These are phyloP conservation scores for Nannobrachium achirus DNA, from an alignment of 2,113 vertebrate genomes.

Conservation along the genomic window DNA sequence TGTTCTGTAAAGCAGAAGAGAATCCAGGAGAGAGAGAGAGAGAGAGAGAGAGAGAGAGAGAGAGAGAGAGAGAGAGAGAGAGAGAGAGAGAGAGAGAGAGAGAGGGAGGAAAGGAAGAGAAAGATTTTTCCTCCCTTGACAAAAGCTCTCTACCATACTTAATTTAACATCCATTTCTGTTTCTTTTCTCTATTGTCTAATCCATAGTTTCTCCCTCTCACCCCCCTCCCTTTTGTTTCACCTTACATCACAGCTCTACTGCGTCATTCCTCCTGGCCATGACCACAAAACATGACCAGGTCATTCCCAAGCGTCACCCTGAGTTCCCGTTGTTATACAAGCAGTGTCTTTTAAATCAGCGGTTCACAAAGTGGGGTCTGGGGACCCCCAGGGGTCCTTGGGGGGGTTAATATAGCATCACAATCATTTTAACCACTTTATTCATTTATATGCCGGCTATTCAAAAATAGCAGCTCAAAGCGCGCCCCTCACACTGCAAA, in stretches of 20 bases:
- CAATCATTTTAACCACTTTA: no score
- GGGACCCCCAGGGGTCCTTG: no score
- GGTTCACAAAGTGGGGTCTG: no score
- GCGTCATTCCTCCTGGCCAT: background rate
- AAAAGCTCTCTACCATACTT: slow-evolving; percentile 8
- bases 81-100: slow-evolving; percentile 4
- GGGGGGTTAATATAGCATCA: no score
- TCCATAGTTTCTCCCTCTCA: background rate
- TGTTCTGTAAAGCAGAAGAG: slow-evolving; percentile 66
- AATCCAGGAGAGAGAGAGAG: slow-evolving; percentile 29
- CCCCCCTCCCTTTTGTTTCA: slow-evolving; percentile 11
- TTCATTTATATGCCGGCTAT: no score
- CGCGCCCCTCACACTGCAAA: no score
- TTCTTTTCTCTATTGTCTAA: slow-evolving; percentile 31
- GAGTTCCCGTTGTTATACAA: no score
- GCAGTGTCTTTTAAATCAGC: no score
- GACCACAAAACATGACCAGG: background rate
- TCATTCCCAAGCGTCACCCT: background rate
- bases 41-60: background rate
- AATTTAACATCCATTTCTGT: slow-evolving; percentile 44
- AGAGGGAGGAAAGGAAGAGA: background rate
- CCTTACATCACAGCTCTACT: slow-evolving; percentile 12
- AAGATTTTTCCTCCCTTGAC: no score
- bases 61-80: background rate
- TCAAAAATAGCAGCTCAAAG: no score